phyloP scores from a whole-genome alignment of 2,888 invertebrate species.

The Sthenelais limicola region DNA sequence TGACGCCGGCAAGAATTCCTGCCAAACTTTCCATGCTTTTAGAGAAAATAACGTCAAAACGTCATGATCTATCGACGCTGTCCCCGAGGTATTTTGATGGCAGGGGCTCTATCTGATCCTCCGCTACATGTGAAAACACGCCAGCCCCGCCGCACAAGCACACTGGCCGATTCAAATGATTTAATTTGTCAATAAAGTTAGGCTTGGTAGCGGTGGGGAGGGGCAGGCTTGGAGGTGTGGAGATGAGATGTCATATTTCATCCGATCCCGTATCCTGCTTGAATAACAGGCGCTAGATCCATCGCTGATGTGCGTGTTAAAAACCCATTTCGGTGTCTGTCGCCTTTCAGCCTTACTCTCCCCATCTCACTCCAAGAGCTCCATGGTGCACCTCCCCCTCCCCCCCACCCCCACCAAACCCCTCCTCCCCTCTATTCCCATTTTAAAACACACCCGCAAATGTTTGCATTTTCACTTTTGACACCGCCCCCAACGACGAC shows the following conservation, averaged over 20 bases:
- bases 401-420: neutral
- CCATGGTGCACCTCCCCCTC: too few relatives aligned
- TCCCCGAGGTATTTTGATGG: constrained; percentile 35
- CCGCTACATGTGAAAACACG: constrained; percentile 36
- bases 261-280: constrained; percentile 34
- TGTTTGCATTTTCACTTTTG: neutral
- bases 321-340: constrained; percentile 32
- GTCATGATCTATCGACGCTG: constrained; percentile 37
- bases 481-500: neutral
- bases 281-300: constrained; percentile 35
- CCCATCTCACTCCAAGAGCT: neutral
- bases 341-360: constrained; percentile 22
- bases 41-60: constrained; percentile 40
- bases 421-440: neutral
- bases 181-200: constrained; percentile 40
- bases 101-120: constrained; percentile 24
- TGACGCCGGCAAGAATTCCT: constrained; percentile 35
- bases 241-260: constrained; percentile 40
- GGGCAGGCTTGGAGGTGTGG: constrained; percentile 27
- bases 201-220: constrained; percentile 21
- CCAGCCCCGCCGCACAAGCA: neutral
- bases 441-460: neutral
- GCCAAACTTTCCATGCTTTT: constrained; percentile 37
- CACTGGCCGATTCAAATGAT: constrained; percentile 33
- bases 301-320: constrained; percentile 39